phyloP scores from a whole-genome alignment of 2,888 invertebrate species.

The Steinernema hermaphroditum region DNA sequence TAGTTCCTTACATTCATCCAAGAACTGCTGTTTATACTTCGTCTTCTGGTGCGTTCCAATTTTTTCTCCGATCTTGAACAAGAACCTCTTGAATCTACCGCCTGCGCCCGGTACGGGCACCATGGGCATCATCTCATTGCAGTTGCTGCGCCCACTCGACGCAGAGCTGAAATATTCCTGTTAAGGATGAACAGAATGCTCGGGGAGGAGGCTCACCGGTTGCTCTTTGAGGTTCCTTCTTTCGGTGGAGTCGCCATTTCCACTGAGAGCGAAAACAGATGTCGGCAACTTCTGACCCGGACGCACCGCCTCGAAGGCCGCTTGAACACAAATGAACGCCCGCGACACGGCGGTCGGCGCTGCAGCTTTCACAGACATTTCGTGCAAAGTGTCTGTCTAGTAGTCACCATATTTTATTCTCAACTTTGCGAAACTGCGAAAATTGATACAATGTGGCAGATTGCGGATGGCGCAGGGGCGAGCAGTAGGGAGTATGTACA shows the following conservation, averaged over 20 bases:
- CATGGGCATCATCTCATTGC: conserved; percentile 15
- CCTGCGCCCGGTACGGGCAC: not conserved
- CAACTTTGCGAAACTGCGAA: no score
- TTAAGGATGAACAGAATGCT: not conserved
- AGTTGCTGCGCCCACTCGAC: not conserved
- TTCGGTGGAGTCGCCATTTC: not conserved
- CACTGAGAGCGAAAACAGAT: no score
- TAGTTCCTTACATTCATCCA: conserved; percentile 30
- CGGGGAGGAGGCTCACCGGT: not conserved
- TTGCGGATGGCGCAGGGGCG: not conserved
- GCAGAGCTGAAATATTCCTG: not conserved
- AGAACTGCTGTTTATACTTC: conserved; percentile 25
- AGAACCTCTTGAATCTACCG: conserved; percentile 7
- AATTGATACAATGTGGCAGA: conserved; percentile 1
- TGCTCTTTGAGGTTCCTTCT: not conserved
- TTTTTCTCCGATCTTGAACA: conserved; percentile 32
- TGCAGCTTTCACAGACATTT: no score
- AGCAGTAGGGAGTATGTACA: conserved; percentile 23
- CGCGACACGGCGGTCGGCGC: no score
- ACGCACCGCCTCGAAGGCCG: no score
- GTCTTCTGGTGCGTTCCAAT: conserved; percentile 31
- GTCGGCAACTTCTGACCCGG: no score
- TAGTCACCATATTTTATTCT: not conserved
- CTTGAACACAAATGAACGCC: no score
- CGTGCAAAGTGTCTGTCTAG: no score